Base-by-base conservation (phyloP, 2,113 vertebrate species). In the Laterallus jamaicensis region DNA sequence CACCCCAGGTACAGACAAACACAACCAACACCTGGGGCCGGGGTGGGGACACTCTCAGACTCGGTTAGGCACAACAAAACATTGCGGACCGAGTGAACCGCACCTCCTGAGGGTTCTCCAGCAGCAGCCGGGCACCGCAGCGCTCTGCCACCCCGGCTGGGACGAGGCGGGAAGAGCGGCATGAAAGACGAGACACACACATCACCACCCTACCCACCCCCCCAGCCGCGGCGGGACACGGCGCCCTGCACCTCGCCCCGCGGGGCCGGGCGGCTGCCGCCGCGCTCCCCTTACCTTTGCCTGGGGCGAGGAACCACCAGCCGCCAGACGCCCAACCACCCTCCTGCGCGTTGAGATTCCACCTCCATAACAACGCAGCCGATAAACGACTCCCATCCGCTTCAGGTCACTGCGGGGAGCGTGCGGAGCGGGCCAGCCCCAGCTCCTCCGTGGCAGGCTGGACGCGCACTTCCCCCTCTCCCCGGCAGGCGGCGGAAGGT, bases 301-400 rank as follows among this genome's bases (percentile, higher is more conserved):
- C 8, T 0, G 32, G 4, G 24, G 16, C 11, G 6, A 18, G 3
- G 16, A 28, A 19, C 29, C 7, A 20, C 22, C 42, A 5, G 17
- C 29, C 12, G 9, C 62, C 10, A 0, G 28, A 9, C 9, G 5
- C 17, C 18, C 5, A 0, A 16, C 15, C 16, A 2, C 6, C 5
- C 5, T 32, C 6, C 40, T 0, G 2, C 2, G 3, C 3, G 0
- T 1, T 0, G 4, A 11, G 2, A 8, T 1, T 7, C 7, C 20
- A 14, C 11, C 47, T 35, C 32, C 0, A 10, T 15, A 7, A 12
- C 5, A 7, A 8, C 3, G 4, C 9, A 0, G 15, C n/a, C 4
- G 9, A 4, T 0, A 20, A 35, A 4, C 10, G 2, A 8, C 10
- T 2, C 39, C 19, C 14, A 1, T 1, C 16, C 21, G 4, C 29